Conservation (phyloP, 2,113 vertebrate genomes). For the Saimiri boliviensis region DNA sequence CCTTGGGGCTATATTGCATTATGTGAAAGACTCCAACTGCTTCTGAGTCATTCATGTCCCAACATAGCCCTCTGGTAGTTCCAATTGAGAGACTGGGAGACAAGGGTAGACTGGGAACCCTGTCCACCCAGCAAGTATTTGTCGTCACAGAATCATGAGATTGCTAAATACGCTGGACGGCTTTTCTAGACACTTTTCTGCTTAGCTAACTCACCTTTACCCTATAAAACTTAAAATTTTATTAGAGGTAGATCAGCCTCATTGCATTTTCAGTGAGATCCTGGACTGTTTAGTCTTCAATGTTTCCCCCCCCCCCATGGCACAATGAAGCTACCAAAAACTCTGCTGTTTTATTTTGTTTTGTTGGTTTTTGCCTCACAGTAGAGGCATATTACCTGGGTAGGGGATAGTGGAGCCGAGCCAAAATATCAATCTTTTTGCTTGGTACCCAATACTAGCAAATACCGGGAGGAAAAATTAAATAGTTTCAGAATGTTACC, state of each 20-base stretch:
- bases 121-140: neutral
- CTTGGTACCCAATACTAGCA: neutral
- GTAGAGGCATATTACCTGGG: neutral
- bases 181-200: neutral
- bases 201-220: neutral
- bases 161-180: neutral
- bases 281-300: neutral
- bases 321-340: neutral
- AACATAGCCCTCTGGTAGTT: neutral
- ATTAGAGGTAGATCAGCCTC: neutral
- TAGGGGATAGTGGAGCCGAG: neutral
- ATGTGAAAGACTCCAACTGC: neutral
- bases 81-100: neutral
- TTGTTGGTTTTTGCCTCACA: neutral
- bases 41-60: neutral
- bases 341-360: neutral
- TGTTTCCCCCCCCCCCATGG: neutral
- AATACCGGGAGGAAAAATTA: neutral
- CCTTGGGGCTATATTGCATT: neutral
- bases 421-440: neutral
- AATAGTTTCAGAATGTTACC: neutral
- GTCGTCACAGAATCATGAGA: neutral
- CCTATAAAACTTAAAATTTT: neutral
- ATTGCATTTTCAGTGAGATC: neutral
- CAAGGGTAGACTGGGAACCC: neutral